Percentiles rank a stretch among this genome's conserved stretches.
Evolutionary conservation across 2,797 vertebrate genomes (phyloP).

Genomic region (Coccyzus lansbergi): DNA sequence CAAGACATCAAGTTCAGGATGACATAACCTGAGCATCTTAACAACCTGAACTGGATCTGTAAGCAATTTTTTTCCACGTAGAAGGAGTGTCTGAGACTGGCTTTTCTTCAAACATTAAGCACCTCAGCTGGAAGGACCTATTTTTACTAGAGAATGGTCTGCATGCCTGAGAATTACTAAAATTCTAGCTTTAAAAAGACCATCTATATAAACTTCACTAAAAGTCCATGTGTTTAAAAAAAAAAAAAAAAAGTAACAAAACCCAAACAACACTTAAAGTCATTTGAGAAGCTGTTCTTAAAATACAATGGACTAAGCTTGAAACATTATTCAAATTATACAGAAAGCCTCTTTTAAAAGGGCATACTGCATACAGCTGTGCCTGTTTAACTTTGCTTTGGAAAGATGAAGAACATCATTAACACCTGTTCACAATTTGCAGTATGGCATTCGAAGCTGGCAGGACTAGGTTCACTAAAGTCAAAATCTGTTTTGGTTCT

Average conservation of each 20-base stretch:
- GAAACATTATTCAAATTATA: neutral
- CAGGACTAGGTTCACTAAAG: neutral
- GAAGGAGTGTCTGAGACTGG: neutral
- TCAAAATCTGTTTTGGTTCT: neutral
- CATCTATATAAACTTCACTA: neutral
- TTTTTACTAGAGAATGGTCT: neutral
- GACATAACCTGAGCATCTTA: neutral
- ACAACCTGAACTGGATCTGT: neutral
- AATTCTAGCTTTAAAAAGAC: neutral
- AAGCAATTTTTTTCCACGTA: neutral
- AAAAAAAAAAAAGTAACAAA: no score
- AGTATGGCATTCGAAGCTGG: conserved; percentile 45
- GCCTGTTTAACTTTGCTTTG: conserved; percentile 26
- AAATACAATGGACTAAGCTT: neutral
- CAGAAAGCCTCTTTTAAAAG: conserved; percentile 26
- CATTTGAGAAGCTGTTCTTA: neutral
- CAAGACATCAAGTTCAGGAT: neutral
- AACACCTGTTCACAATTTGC: conserved; percentile 48
- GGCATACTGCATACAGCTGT: neutral
- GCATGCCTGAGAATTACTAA: neutral
- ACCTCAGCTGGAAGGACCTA: neutral
- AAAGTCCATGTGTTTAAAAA: neutral
- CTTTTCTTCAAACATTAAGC: neutral
- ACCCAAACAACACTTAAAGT: neutral
- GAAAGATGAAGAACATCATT: conserved; percentile 21